Percentiles rank a stretch among this genome's conserved stretches.
Evolutionary conservation across 2,113 vertebrate genomes (phyloP).

Genomic region (Ceuthmochares aereus): DNA sequence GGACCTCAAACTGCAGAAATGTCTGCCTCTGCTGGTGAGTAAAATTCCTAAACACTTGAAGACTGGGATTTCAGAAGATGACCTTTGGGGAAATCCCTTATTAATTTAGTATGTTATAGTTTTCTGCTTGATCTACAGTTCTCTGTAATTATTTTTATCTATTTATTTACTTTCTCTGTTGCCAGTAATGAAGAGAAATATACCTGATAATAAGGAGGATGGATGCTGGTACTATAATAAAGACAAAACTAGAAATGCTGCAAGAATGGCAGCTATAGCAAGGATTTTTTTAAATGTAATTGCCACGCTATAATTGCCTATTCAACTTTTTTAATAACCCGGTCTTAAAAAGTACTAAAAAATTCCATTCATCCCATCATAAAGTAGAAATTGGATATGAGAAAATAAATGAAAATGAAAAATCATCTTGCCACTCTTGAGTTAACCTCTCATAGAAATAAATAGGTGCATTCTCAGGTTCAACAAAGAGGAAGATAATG

Average conservation of each 20-base stretch:
- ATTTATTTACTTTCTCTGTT: background rate
- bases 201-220: background rate
- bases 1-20: background rate
- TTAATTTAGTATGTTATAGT: background rate
- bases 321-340: background rate
- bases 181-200: conserved; percentile 27
- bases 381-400: conserved; percentile 32
- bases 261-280: background rate
- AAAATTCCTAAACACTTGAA: background rate
- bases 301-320: conserved; percentile 15
- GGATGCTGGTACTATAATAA: background rate
- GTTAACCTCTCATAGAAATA: conserved; percentile 16
- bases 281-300: background rate
- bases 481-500: conserved; percentile 20
- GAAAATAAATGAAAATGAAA: conserved; percentile 38
- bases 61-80: background rate
- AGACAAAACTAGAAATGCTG: conserved; percentile 40
- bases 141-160: background rate
- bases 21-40: background rate
- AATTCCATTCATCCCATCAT: conserved; percentile 20
- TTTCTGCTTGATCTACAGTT: background rate
- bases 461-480: background rate
- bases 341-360: background rate
- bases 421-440: background rate
- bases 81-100: background rate